Percentiles rank a stretch among this genome's conserved stretches.
Evolutionary conservation across 1,140 invertebrate genomes (phyloP).

Genomic region (Hormaphis cornu): DNA sequence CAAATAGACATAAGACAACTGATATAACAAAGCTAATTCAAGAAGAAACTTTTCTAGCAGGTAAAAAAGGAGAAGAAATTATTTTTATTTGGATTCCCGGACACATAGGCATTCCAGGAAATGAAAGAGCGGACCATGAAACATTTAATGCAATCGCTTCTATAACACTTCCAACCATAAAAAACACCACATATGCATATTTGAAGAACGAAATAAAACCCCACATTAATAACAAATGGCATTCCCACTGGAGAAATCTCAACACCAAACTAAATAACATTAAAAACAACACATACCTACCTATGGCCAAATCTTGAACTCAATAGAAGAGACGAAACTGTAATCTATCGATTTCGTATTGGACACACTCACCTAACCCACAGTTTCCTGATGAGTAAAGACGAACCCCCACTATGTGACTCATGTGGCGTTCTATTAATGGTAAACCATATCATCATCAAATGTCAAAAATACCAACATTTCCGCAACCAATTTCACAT

Average conservation of each 20-base stretch:
- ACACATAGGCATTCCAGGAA: background rate
- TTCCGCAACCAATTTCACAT: no score
- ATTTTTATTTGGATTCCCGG: background rate
- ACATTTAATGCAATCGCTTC: background rate
- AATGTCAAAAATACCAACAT: background rate
- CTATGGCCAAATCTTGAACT: background rate
- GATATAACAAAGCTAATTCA: background rate
- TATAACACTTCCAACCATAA: background rate
- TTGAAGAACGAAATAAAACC: background rate
- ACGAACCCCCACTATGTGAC: background rate
- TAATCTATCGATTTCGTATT: background rate
- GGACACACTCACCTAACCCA: slow-evolving; percentile 9
- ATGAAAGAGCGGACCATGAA: background rate
- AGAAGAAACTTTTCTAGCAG: background rate
- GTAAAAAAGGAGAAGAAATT: background rate
- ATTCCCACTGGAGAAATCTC: background rate
- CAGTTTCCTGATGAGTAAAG: slow-evolving; percentile 2
- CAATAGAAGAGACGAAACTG: background rate
- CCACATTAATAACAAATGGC: background rate
- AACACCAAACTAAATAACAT: background rate
- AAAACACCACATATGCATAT: background rate
- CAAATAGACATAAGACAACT: background rate
- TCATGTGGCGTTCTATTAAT: background rate
- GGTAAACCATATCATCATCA: background rate
- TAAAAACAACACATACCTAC: background rate